Evolutionary conservation across 2,797 vertebrate species (phyloP).

Genomic region (Oreochromis grahami): DNA sequence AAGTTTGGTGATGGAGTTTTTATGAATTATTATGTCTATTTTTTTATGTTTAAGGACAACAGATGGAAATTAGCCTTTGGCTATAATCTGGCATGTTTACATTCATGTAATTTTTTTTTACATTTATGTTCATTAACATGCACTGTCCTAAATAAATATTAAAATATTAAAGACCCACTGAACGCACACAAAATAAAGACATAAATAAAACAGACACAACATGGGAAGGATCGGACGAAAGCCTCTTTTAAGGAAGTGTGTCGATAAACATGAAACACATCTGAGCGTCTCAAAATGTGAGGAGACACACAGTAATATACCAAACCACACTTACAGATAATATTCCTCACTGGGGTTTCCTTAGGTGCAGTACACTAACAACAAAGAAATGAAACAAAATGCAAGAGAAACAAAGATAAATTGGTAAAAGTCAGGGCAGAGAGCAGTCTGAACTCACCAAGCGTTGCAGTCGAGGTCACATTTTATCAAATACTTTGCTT

Average conservation of each 20-base stretch:
- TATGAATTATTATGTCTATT: too few relatives aligned
- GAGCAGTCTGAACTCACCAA: not conserved
- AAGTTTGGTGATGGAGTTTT: too few relatives aligned
- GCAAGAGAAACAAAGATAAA: not conserved
- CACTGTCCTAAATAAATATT: too few relatives aligned
- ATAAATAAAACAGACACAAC: not conserved
- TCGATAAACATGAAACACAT: not conserved
- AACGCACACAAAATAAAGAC: not conserved
- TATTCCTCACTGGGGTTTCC: not conserved
- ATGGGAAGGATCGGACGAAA: not conserved
- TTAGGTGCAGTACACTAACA: not conserved
- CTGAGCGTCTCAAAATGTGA: not conserved
- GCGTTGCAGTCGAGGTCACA: not conserved
- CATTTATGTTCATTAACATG: too few relatives aligned
- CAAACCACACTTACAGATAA: not conserved
- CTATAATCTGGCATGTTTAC: too few relatives aligned
- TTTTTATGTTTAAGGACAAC: too few relatives aligned
- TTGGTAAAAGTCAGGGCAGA: not conserved
- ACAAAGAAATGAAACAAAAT: not conserved
- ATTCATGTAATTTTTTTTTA: too few relatives aligned
- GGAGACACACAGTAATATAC: not conserved
- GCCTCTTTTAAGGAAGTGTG: not conserved
- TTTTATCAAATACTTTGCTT: slow-evolving; percentile 8
- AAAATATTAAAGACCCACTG: slow-evolving; percentile 1
- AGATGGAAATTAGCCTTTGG: too few relatives aligned